Conservation (phyloP, 2,888 invertebrate species). For the Nemotelus pantherinus region DNA sequence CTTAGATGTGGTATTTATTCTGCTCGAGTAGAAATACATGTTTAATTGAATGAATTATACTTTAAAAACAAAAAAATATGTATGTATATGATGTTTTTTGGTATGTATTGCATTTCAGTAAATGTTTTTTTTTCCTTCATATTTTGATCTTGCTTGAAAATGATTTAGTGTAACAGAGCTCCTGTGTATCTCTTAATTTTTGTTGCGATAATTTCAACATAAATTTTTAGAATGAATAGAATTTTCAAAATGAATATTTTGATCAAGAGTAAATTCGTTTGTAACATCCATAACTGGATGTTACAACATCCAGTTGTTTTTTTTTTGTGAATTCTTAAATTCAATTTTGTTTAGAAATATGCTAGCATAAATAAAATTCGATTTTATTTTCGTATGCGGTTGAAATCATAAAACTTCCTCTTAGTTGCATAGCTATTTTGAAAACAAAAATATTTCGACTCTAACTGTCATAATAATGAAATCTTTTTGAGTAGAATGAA, state of each 20-base stretch:
- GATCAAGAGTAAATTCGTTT: background rate
- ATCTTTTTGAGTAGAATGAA: slow-evolving; percentile 7
- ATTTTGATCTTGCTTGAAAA: background rate
- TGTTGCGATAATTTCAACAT: background rate
- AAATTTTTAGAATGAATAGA: background rate
- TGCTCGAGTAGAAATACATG: slow-evolving; percentile 12
- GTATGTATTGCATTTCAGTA: background rate
- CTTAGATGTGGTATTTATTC: slow-evolving; percentile 32
- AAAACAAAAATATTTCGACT: too few relatives aligned
- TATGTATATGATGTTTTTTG: background rate
- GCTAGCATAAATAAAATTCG: too few relatives aligned
- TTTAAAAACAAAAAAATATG: too few relatives aligned
- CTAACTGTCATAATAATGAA: too few relatives aligned
- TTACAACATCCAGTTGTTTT: background rate
- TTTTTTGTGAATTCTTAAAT: too few relatives aligned
- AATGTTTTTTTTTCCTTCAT: background rate
- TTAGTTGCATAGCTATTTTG: too few relatives aligned
- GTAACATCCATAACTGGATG: too few relatives aligned
- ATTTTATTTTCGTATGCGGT: too few relatives aligned
- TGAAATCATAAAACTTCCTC: too few relatives aligned
- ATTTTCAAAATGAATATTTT: background rate
- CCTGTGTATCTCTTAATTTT: background rate
- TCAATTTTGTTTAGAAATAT: too few relatives aligned
- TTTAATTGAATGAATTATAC: background rate
- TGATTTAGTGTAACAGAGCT: background rate